Evolutionary conservation across 1,140 invertebrate genomes (phyloP), one percentile per base, ranked within the genome.

Genomic region (Bombus turneri): DNA sequence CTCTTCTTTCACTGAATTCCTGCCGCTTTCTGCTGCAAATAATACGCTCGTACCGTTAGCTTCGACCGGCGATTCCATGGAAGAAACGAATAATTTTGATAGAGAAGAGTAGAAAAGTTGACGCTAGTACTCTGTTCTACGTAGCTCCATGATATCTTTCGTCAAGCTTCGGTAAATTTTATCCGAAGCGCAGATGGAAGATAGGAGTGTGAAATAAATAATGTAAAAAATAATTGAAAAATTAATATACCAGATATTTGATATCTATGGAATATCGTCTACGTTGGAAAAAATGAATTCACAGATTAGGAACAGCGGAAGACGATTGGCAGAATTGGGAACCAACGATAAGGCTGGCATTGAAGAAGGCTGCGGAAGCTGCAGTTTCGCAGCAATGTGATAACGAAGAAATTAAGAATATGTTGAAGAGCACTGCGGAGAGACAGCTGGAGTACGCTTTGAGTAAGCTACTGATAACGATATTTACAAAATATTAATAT

Each of bases 371-470:
- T 6, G 93, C 93, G 2, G 91, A 93, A 75, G 80, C 86, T 53
- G 87, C 88, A 9, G 68, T 94, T 66, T 71, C 73, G 1, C 87
- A 93, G 15, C 80, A 93, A 72, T 86, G 92, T 39, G 90, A 93
- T 69, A 91, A 94, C 86, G 57, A 86, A 53, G 92, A 94, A 34
- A 78, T 94, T 68, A 80, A 85, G 71, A 89, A 92, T 47, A 90
- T 94, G 43, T 72, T 95, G 59, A 94, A 93, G 72, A 94, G 93
- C 37, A 92, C 92, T 2, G 84, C 93, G 34, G 92, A 94, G 76
- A 92, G 92, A 13, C 94, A 95, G 59, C 81, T 95, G 6, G 93
- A 94, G n/a, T 89, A 93, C 39, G 93, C 92, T 78, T 91, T 95
- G 89, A 92, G 94, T 95, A 89, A 88, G 88, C 87, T 25, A 37